Percentiles rank a stretch among this genome's conserved stretches.
phyloP scores from a whole-genome alignment of 2,888 invertebrate species.

The Laothoe populi region DNA sequence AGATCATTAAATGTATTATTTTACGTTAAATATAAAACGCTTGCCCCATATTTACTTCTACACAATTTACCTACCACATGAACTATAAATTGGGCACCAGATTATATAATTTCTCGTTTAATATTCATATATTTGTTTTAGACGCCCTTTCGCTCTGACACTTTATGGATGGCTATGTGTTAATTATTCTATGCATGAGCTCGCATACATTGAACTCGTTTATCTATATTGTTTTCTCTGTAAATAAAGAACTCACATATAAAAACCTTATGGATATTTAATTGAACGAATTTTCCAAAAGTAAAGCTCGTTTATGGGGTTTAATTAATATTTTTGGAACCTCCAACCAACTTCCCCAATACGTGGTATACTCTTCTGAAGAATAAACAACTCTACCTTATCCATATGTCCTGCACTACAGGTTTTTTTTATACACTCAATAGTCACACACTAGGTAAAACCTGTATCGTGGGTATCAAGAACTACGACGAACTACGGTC shows the following conservation, averaged over 20 bases:
- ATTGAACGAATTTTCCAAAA: neutral
- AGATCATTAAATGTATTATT: no score
- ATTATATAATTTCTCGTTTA: conserved; percentile 61
- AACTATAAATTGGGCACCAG: conserved; percentile 35
- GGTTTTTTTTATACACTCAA: no score
- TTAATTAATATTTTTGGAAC: no score
- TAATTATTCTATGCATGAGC: conserved; percentile 69
- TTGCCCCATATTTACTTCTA: neutral
- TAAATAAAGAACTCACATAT: neutral
- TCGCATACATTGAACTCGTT: conserved; percentile 58
- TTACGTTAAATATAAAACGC: neutral
- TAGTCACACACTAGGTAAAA: no score
- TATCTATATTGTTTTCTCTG: conserved; percentile 18
- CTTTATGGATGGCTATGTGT: conserved; percentile 69
- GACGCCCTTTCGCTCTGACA: conserved; percentile 63
- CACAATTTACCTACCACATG: neutral
- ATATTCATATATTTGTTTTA: conserved; percentile 81
- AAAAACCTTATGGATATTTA: neutral
- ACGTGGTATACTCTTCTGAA: no score
- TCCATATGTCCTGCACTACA: no score
- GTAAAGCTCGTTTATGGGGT: no score
- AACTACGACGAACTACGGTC: no score
- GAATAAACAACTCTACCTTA: no score
- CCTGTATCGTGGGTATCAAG: no score
- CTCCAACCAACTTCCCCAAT: no score